Evolutionary conservation across 2,888 invertebrate species (phyloP).

Genomic region (Volucella zonaria): DNA sequence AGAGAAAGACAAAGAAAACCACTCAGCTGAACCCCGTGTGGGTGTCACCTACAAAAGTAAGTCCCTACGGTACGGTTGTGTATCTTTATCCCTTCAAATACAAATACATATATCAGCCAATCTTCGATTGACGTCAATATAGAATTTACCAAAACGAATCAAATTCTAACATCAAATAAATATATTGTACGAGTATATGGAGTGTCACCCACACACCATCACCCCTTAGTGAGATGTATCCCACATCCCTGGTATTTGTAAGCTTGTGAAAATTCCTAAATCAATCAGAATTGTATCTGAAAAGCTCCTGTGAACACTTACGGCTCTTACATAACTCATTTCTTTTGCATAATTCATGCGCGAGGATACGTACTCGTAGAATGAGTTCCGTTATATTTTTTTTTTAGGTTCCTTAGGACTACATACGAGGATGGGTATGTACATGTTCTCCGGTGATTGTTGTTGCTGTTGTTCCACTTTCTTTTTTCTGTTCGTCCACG

Average conservation of each 20-base stretch:
- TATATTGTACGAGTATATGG: slow-evolving; percentile 53
- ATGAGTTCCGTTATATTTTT: slow-evolving; percentile 30
- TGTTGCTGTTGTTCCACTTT: slow-evolving; percentile 20
- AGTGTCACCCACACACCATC: slow-evolving; percentile 49
- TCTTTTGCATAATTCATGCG: slow-evolving; percentile 69
- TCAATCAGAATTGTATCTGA: slow-evolving; percentile 65
- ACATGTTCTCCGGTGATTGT: slow-evolving; percentile 41
- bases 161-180: slow-evolving; percentile 53
- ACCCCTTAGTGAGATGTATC: neutral
- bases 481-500: slow-evolving; percentile 29
- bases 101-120: slow-evolving; percentile 57
- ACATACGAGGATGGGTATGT: slow-evolving; percentile 1
- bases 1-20: too few relatives aligned
- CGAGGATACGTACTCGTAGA: slow-evolving; percentile 26
- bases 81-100: slow-evolving; percentile 10
- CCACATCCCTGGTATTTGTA: neutral
- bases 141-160: slow-evolving; percentile 64
- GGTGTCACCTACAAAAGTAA: slow-evolving; percentile 50
- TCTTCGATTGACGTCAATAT: slow-evolving; percentile 71
- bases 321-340: slow-evolving; percentile 64
- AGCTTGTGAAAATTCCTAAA: slow-evolving; percentile 30
- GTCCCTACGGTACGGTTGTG: slow-evolving; percentile 17
- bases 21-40: slow-evolving; percentile 9
- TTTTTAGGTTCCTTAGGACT: slow-evolving; percentile 49
- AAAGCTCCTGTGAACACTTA: slow-evolving; percentile 53